These are phyloP conservation scores for Xyliphius kryptos DNA, from an alignment of 2,113 vertebrate genomes.

Conservation along the genomic window DNA sequence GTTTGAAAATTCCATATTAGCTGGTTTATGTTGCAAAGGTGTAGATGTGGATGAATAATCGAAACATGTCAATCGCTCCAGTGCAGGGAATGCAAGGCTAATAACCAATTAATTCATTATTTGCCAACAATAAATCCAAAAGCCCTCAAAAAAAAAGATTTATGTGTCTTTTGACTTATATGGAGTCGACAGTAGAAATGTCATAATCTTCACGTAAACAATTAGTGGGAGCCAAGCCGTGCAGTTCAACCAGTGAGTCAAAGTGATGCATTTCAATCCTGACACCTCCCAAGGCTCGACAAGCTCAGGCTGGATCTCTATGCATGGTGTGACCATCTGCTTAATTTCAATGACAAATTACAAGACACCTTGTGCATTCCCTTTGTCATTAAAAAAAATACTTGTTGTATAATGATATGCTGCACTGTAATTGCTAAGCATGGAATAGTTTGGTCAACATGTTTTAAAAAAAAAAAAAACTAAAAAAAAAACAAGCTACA, in stretches of 20 bases:
- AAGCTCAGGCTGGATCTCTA: conserved; percentile 13
- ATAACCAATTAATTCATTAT: too few relatives aligned
- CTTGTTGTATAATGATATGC: conserved; percentile 3
- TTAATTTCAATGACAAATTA: conserved; percentile 15
- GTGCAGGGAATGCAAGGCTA: too few relatives aligned
- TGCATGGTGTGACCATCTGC: conserved; percentile 1
- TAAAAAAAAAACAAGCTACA: background rate
- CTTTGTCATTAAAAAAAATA: background rate
- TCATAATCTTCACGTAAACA: conserved; percentile 4
- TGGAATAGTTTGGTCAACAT: background rate
- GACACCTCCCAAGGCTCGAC: background rate
- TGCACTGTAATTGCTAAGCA: conserved; percentile 1
- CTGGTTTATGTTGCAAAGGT: too few relatives aligned
- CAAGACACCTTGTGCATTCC: background rate
- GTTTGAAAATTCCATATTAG: too few relatives aligned
- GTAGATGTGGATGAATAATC: too few relatives aligned
- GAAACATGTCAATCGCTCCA: too few relatives aligned
- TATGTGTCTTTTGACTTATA: too few relatives aligned
- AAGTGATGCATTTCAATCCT: conserved; percentile 6
- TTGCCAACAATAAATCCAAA: too few relatives aligned
- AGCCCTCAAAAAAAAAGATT: too few relatives aligned
- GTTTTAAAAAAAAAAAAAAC: background rate
- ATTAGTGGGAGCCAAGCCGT: background rate
- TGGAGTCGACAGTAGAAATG: too few relatives aligned
- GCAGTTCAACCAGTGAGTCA: background rate